Evolutionary conservation across 2,113 vertebrate genomes (phyloP).

Genomic region (Megalops atlanticus): DNA sequence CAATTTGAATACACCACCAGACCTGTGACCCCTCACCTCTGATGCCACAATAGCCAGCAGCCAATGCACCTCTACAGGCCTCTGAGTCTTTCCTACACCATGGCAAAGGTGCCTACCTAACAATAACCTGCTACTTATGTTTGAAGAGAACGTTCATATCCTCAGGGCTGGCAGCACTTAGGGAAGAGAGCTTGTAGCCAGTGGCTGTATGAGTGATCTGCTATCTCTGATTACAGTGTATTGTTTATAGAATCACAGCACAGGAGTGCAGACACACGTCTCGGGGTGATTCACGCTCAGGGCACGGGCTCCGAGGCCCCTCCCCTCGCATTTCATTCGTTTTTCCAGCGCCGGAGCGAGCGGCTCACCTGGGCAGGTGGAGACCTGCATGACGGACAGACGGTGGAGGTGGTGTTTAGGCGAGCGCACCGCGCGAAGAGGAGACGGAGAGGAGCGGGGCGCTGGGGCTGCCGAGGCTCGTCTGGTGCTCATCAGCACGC

Average conservation of each 20-base stretch:
- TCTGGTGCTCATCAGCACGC: neutral
- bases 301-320: neutral
- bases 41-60: too few relatives aligned
- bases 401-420: neutral
- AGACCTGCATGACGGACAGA: slow-evolving; percentile 23
- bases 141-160: neutral
- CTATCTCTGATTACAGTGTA: neutral
- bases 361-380: slow-evolving; percentile 25
- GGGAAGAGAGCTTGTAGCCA: neutral
- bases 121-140: too few relatives aligned
- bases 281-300: neutral
- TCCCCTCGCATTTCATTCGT: neutral
- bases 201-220: neutral
- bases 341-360: neutral
- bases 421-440: neutral
- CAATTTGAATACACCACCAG: neutral
- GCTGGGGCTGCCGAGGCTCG: neutral
- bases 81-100: too few relatives aligned
- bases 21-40: neutral
- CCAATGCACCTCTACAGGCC: neutral
- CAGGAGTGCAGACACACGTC: neutral
- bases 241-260: neutral
- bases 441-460: neutral
- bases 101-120: too few relatives aligned
- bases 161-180: neutral